phyloP scores from a whole-genome alignment of 1,140 invertebrate genomes.

The Drosophila arizonae region DNA sequence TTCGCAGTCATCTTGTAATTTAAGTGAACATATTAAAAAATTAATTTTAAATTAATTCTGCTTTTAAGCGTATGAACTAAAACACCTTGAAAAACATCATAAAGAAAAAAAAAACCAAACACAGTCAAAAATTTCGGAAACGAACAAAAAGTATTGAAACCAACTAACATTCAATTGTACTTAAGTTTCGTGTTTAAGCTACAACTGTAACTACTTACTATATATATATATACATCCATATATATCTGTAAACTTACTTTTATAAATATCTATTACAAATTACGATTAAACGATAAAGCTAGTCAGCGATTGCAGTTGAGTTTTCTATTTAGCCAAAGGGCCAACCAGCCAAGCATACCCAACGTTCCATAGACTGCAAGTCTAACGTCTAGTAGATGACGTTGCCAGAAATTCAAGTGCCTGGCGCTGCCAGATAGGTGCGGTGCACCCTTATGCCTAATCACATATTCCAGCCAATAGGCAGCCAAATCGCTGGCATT shows the following conservation, averaged over 20 bases:
- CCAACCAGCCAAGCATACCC: neutral
- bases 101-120: neutral
- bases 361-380: conserved; percentile 16
- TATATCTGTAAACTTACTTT: conserved; percentile 37
- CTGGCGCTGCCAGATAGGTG: conserved; percentile 73
- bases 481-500: conserved; percentile 43
- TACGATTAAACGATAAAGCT: conserved; percentile 70
- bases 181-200: conserved; percentile 65
- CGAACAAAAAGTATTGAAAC: conserved; percentile 61
- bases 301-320: conserved; percentile 53
- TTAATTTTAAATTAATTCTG: neutral
- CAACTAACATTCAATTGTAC: conserved; percentile 74
- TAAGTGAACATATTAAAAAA: neutral
- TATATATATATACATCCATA: neutral
- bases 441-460: conserved; percentile 82
- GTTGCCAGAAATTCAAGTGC: conserved; percentile 43
- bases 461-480: conserved; percentile 75
- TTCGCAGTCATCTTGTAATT: neutral
- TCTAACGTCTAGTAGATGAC: conserved; percentile 52
- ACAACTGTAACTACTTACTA: conserved; percentile 34
- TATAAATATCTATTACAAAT: conserved; percentile 29
- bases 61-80: neutral
- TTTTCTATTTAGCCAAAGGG: conserved; percentile 17
- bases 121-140: conserved; percentile 9
- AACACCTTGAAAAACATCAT: neutral